phyloP scores from a whole-genome alignment of 2,113 vertebrate genomes.

The Rhea pennata region DNA sequence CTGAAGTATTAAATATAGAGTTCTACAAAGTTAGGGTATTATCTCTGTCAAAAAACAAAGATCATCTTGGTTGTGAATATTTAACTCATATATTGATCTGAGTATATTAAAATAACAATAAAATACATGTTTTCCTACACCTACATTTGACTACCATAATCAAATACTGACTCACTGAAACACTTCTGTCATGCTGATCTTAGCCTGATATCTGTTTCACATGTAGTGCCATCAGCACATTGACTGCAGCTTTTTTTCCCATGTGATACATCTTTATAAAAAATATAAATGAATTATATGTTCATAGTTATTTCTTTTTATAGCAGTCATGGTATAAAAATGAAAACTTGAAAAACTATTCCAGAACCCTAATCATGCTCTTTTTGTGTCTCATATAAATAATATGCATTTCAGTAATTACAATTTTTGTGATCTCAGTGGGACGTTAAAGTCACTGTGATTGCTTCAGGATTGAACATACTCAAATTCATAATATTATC shows the following conservation, averaged over 20 bases:
- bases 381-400: not conserved
- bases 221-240: not conserved
- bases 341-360: not conserved
- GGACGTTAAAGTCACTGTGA: not conserved
- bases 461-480: not conserved
- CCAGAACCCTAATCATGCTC: not conserved
- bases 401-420: not conserved
- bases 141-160: slow-evolving; percentile 24
- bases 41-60: not conserved
- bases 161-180: slow-evolving; percentile 49
- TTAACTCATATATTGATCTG: not conserved
- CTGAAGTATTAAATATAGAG: not conserved
- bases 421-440: not conserved
- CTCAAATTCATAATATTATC: not conserved
- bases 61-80: not conserved
- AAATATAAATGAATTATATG: not conserved
- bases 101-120: not conserved
- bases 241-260: slow-evolving; percentile 14
- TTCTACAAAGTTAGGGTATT: not conserved
- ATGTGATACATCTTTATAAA: not conserved
- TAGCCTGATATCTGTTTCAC: not conserved
- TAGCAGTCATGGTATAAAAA: not conserved
- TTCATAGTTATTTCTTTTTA: not conserved
- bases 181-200: slow-evolving; percentile 36
- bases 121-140: not conserved